These are phyloP conservation scores for Oncorhynchus nerka DNA, from an alignment of 2,113 vertebrate species.

Conservation along the genomic window DNA sequence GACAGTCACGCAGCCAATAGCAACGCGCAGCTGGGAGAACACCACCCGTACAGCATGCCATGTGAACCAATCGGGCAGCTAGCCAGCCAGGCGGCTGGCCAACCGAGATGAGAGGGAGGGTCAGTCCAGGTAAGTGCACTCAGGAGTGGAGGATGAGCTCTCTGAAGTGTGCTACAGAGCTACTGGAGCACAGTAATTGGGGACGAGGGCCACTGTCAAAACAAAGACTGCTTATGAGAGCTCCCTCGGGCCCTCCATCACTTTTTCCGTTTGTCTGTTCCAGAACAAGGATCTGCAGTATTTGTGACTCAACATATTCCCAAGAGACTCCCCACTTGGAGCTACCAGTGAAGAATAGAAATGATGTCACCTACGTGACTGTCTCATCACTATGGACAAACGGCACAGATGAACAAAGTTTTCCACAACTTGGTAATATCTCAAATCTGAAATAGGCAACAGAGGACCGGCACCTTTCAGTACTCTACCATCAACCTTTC, in stretches of 20 bases:
- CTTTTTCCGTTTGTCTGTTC: slow-evolving; percentile 13
- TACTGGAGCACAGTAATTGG: slow-evolving; percentile 42
- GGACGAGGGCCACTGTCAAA: slow-evolving; percentile 25
- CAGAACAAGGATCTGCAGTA: not conserved
- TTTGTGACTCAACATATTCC: slow-evolving; percentile 1
- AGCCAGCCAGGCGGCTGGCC: slow-evolving; percentile 50
- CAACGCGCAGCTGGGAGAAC: slow-evolving; percentile 45
- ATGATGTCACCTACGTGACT: not conserved
- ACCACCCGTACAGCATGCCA: slow-evolving; percentile 45
- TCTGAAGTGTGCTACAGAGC: slow-evolving; percentile 41
- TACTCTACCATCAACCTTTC: not conserved
- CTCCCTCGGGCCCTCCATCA: slow-evolving; percentile 14
- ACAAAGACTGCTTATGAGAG: slow-evolving; percentile 32
- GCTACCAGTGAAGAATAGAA: not conserved
- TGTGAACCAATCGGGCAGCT: slow-evolving; percentile 39
- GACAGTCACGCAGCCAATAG: slow-evolving; percentile 41
- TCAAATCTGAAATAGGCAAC: not conserved
- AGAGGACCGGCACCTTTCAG: not conserved
- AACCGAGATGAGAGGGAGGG: slow-evolving; percentile 27
- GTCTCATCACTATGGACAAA: not conserved
- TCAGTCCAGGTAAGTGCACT: slow-evolving; percentile 49
- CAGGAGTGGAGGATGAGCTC: slow-evolving; percentile 36
- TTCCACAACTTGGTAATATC: not conserved
- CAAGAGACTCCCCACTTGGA: not conserved
- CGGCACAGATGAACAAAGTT: not conserved